Evolutionary conservation across 2,113 vertebrate species (phyloP), one percentile per base, ranked within the genome.

Genomic region (Hydrolagus affinis): DNA sequence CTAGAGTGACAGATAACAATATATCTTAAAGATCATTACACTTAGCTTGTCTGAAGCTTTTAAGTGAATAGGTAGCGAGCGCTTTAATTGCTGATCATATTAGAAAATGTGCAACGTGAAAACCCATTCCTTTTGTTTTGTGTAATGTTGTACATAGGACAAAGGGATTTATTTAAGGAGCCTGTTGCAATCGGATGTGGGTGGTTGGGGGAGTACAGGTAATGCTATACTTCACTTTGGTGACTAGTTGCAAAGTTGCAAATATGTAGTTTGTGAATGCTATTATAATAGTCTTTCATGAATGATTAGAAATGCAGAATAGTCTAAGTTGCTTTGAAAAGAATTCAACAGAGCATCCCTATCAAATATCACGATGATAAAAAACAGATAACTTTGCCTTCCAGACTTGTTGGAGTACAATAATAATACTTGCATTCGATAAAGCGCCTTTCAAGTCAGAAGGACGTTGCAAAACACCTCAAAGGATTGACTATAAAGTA

Each of bases 11-110:
- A 83, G 78, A 83, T 83, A 83, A 83, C 78, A 66, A 28, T 83
- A 83, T 83, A 83, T 28, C 60, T 83, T 83, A 66, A 83, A 83
- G 78, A 83, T 83, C 28, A 64, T 83, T 83, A 83, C 62, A 83
- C 32, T 83, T 83, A 83, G 78, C 78, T 32, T 30, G 62, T 83
- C 62, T 83, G 78, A 62, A 62, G 60, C 78, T 83, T 83, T 83
- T 83, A 83, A 83, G 60, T 83, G 60, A 83, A 21, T 19, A 66
- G 62, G 62, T 28, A 32, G 8, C 21, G 62, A 83, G 62, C 28
- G 60, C 25, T 28, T 28, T 32, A 19, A 68, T 83, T 32, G 25
- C 78, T 83, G 66, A 83, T 83, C 66, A 28, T 68, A 83, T 64
- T 83, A 68, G 59, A 28, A 83, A 83, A 68, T 28, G 62, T 83